Conservation (phyloP, 2,888 invertebrate genomes). For the Diadromus collaris region DNA sequence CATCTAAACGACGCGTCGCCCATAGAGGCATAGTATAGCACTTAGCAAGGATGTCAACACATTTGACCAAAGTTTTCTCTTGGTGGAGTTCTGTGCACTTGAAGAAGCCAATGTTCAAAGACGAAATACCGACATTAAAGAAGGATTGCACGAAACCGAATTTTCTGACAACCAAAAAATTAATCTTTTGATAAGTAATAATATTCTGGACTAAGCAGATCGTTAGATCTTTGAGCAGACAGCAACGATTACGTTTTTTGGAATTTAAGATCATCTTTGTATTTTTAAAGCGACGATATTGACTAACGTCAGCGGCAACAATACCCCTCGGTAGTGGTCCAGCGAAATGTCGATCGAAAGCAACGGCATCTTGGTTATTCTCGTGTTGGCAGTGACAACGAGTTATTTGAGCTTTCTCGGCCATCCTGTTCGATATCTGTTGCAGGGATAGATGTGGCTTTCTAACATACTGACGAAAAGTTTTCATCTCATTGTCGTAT, state of each 20-base stretch:
- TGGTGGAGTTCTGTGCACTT: conserved; percentile 1
- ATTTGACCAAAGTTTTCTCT: background rate
- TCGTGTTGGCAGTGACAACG: background rate
- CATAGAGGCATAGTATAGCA: conserved; percentile 11
- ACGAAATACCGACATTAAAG: conserved; percentile 6
- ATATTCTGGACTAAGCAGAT: background rate
- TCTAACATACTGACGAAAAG: conserved; percentile 17
- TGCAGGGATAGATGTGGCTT: conserved; percentile 28
- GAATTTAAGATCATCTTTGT: background rate
- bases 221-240: background rate
- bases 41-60: background rate
- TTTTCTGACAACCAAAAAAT: background rate
- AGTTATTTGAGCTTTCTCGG: background rate
- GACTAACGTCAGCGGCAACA: background rate
- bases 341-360: background rate
- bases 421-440: conserved; percentile 18
- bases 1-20: background rate
- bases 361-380: background rate
- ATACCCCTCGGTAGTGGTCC: background rate
- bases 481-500: conserved; percentile 38
- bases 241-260: background rate
- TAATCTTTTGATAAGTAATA: no score
- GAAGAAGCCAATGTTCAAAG: background rate
- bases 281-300: background rate
- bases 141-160: background rate